Conservation (phyloP, 2,797 vertebrate genomes). For the Acipenser ruthenus region DNA sequence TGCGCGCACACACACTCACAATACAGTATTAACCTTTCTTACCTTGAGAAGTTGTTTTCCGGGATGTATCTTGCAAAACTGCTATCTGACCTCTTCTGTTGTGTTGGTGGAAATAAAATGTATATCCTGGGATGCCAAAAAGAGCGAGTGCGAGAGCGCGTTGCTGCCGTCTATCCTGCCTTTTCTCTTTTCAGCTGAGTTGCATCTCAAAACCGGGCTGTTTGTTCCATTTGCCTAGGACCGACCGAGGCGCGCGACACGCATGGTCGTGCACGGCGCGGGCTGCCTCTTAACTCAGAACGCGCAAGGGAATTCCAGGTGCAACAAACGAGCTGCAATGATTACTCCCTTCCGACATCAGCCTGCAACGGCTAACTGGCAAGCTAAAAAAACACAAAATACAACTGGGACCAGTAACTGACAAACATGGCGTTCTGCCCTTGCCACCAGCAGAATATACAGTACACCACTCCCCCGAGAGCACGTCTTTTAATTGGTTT, state of each 20-base stretch:
- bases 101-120: conserved; percentile 1
- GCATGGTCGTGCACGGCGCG: conserved; percentile 33
- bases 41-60: conserved; percentile 20
- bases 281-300: conserved; percentile 7
- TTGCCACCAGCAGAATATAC: neutral
- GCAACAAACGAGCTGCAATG: neutral
- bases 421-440: neutral
- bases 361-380: conserved; percentile 7
- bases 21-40: conserved; percentile 17
- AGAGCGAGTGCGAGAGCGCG: conserved; percentile 7
- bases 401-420: conserved; percentile 13
- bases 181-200: conserved; percentile 22
- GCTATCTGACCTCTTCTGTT: conserved; percentile 1
- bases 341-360: neutral
- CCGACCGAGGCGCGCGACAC: conserved; percentile 34
- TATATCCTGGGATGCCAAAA: conserved; percentile 22
- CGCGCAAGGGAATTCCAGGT: conserved; percentile 8
- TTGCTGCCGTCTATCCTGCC: conserved; percentile 14
- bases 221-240: conserved; percentile 27
- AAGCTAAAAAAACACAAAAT: neutral
- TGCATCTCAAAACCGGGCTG: conserved; percentile 32
- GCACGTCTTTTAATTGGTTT: neutral
- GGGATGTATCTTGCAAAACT: neutral
- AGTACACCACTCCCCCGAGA: neutral
- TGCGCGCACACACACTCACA: neutral